Evolutionary conservation across 2,888 invertebrate genomes (phyloP).

Genomic region (Amiota mariae): DNA sequence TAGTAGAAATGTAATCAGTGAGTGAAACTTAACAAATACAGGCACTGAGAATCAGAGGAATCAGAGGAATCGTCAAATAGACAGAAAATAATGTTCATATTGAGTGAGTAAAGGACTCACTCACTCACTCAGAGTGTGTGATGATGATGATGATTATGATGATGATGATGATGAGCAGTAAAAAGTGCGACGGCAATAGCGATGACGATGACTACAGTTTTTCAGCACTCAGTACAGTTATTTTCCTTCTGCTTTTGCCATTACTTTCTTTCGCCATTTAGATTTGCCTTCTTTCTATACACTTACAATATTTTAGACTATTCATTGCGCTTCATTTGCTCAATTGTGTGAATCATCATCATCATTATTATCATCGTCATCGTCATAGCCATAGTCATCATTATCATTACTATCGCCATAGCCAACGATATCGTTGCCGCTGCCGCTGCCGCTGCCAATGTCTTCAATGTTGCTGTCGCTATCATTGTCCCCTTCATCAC

Average conservation of each 20-base stretch:
- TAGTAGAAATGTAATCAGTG: too few relatives aligned
- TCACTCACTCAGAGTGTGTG: too few relatives aligned
- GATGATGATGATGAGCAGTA: too few relatives aligned
- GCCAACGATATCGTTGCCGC: constrained; percentile 14
- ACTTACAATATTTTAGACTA: constrained; percentile 41
- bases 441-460: constrained; percentile 42
- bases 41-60: too few relatives aligned
- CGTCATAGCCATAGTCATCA: constrained; percentile 21
- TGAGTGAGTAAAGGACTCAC: too few relatives aligned
- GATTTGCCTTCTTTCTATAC: constrained; percentile 5
- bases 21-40: too few relatives aligned
- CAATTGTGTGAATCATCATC: constrained; percentile 68
- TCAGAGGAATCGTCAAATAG: too few relatives aligned
- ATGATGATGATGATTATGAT: too few relatives aligned
- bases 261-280: neutral
- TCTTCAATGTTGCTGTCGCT: too few relatives aligned
- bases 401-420: neutral
- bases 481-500: constrained; percentile 39
- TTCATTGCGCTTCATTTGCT: constrained; percentile 71
- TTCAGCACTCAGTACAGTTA: constrained; percentile 35
- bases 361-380: constrained; percentile 41
- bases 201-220: neutral
- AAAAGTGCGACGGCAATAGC: neutral
- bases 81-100: too few relatives aligned
- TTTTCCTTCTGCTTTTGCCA: constrained; percentile 43